Percentiles rank a stretch among this genome's conserved stretches.
These are phyloP conservation scores for Helleia helle DNA, from an alignment of 2,888 invertebrate genomes.

Conservation along the genomic window DNA sequence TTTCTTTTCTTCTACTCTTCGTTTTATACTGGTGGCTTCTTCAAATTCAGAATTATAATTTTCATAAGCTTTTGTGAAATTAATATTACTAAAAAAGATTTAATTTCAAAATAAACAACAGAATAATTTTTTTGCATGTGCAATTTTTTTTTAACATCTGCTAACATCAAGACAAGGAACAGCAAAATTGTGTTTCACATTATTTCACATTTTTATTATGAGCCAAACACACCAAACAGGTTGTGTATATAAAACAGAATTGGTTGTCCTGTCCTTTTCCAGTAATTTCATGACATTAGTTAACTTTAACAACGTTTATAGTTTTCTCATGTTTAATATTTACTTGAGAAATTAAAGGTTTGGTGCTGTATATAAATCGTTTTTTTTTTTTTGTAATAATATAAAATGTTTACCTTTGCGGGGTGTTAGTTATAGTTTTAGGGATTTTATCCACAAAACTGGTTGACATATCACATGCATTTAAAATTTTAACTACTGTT, in stretches of 20 bases:
- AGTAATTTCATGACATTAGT: too few relatives aligned
- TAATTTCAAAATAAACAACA: neutral
- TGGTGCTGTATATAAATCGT: too few relatives aligned
- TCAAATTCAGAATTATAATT: constrained; percentile 50
- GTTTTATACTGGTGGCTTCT: constrained; percentile 43
- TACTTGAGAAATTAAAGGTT: too few relatives aligned
- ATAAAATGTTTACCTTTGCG: constrained; percentile 33
- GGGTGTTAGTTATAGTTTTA: constrained; percentile 32
- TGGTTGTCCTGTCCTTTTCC: too few relatives aligned
- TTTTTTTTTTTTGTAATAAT: too few relatives aligned
- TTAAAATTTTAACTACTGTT: constrained; percentile 82
- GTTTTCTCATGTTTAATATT: neutral
- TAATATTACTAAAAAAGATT: constrained; percentile 24
- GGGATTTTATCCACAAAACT: constrained; percentile 86
- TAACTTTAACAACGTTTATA: too few relatives aligned
- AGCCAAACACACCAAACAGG: too few relatives aligned
- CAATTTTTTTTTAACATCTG: too few relatives aligned
- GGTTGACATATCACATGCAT: constrained; percentile 89
- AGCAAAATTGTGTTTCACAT: too few relatives aligned
- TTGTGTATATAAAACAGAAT: too few relatives aligned
- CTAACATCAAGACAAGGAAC: too few relatives aligned
- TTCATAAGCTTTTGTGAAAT: constrained; percentile 44
- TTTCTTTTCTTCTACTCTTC: constrained; percentile 52
- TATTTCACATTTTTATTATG: neutral
- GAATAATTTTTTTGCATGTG: neutral